Base-by-base conservation (phyloP, 1,140 invertebrate genomes). In the Drosophila varians region DNA sequence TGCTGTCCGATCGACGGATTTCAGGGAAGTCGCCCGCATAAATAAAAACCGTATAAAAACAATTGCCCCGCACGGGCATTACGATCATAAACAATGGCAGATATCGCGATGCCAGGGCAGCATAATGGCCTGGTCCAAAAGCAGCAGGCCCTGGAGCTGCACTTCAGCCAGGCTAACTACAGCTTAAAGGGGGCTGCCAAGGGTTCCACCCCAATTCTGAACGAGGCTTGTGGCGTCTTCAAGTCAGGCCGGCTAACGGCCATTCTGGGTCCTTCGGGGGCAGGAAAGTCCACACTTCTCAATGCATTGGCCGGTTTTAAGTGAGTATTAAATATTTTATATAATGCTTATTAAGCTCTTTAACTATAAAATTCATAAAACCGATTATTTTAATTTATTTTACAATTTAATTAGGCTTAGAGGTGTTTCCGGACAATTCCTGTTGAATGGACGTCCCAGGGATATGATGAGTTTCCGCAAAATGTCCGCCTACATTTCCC, bases 191-290 rank as follows among this genome's bases (percentile, higher is more conserved):
- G 62, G 34, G 21, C 38, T 5, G 11, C 52, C 0, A 82, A 77
- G 21, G 49, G 47, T 6, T 16, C 14, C 5, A 75, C 25, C 4
- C 76, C 74, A 7, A 95, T 96, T 62, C 78, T 96, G 11, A 92
- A 93, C 47, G 92, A 92, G 18, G 92, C 93, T 0, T 93, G 91
- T 11, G 94, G 94, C 0, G 91, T 92, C 16, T 93, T 95, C 23
- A 89, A 92, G 25, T 92, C 94, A 0, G 93, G 93, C 1, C 92
- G 93, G 78, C 68, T 97, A 1, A 95, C 95, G 0, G 95, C 94
- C 25, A 95, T 97, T 45, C 93, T 97, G 77, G 96, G 96, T 0
- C 96, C 96, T 1, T 96, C 95, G 0, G 96, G 96, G 4, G 95
- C 96, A 7, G 96, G 96, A 3, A 97, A 97, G 84, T 96, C 96